phyloP scores from a whole-genome alignment of 2,888 invertebrate species.

The Aproaerema taeniolella region DNA sequence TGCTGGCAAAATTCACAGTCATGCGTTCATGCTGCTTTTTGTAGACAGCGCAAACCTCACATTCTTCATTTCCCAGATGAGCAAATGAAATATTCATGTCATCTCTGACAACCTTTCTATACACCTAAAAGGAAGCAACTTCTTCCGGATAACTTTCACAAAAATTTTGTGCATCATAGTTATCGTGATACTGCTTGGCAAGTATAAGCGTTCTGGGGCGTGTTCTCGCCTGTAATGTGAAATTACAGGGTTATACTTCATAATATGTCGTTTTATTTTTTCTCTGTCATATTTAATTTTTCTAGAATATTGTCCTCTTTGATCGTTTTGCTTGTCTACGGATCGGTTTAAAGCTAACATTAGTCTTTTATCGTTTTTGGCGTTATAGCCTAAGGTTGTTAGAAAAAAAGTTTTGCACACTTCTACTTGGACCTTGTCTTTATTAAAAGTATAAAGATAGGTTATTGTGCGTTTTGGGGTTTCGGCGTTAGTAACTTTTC shows the following conservation, averaged over 20 bases:
- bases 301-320: slow-evolving; percentile 8
- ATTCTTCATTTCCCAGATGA: neutral
- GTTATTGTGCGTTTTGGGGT: no score
- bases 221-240: slow-evolving; percentile 12
- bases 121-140: neutral
- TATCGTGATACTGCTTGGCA: slow-evolving; percentile 12
- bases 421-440: slow-evolving; percentile 4
- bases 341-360: no score
- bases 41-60: neutral
- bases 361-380: slow-evolving; percentile 12
- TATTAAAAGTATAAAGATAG: no score
- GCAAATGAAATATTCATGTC: neutral
- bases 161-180: slow-evolving; percentile 3
- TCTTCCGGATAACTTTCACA: neutral
- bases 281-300: slow-evolving; percentile 5
- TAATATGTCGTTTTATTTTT: slow-evolving; percentile 3
- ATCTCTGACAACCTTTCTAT: neutral
- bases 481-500: no score
- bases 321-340: slow-evolving; percentile 7
- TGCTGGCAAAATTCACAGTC: no score
- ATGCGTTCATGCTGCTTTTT: neutral
- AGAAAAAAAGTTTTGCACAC: slow-evolving; percentile 15
- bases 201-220: slow-evolving; percentile 7
- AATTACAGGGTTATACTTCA: slow-evolving; percentile 2
- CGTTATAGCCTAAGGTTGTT: slow-evolving; percentile 12